These are phyloP conservation scores for Rhopalosiphum maidis DNA, from an alignment of 1,140 invertebrate genomes.

Conservation along the genomic window DNA sequence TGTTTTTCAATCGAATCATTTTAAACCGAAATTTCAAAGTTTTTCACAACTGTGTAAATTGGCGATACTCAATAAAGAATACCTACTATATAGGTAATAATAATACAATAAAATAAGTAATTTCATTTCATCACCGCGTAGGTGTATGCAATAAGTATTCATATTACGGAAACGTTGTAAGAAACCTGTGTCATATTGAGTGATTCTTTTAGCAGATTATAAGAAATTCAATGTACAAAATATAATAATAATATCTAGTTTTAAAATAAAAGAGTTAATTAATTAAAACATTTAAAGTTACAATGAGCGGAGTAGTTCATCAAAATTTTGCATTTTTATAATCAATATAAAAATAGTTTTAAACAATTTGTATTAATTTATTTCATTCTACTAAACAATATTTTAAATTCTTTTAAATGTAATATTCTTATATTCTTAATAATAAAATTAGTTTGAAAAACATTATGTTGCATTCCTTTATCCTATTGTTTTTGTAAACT, in stretches of 20 bases:
- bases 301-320: neutral
- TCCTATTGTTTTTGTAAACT: neutral
- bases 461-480: neutral
- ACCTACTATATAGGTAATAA: neutral
- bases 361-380: too few species aligned
- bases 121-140: neutral
- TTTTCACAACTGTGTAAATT: neutral
- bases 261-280: too few species aligned
- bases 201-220: neutral
- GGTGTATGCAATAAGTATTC: neutral
- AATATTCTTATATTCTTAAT: neutral
- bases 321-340: neutral
- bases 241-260: too few species aligned
- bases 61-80: neutral
- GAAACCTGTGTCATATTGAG: neutral
- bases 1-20: neutral
- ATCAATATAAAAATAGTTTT: neutral
- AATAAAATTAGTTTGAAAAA: neutral
- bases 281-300: neutral
- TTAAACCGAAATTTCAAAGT: neutral
- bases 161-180: neutral
- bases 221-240: too few species aligned
- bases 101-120: neutral
- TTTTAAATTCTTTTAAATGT: neutral
- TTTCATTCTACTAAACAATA: neutral